Evolutionary conservation across 1,140 invertebrate genomes (phyloP), one percentile per base, ranked within the genome.

Genomic region (Thereuonema tuberculata): DNA sequence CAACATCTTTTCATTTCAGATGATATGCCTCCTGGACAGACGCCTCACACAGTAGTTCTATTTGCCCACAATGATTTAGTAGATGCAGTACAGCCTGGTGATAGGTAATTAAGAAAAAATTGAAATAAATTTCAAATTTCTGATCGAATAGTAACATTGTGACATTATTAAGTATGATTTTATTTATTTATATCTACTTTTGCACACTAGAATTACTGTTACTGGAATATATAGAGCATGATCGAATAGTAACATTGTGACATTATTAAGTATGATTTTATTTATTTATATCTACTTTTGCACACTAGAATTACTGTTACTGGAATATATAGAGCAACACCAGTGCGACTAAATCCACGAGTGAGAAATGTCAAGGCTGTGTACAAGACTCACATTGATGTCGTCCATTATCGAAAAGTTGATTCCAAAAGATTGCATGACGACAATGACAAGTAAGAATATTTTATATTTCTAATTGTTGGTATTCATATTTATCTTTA

Each of bases 21-120:
- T 73, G 94, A 98, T 71, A 98, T 98, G 90, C 93, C 94, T 1
- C 88, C 94, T 53, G 94, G 95, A 2, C 93, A 98, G 66, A 98
- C 96, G 0, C 95, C 96, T 0, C 89, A 96, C 68, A 98, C 93
- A 27, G 86, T 98, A 1, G 75, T 85, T 26, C 69, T 98, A 15
- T 93, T 91, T 74, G 90, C 92, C 1, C 92, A 98, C 74, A 92
- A 92, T 67, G 91, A 96, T 75, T 76, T 99, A 15, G 95, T 99
- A 2, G 96, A 99, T 72, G 77, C 79, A 24, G 93, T 98, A 0
- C 85, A 90, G 67, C 89, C 97, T 24, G 97, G 97, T 61, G 96
- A 99, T 74, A 68, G 76, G 62, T 67, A 61, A 43, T 21, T 9
- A 43, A n/a, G n/a, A n/a, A n/a, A n/a, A n/a, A n/a, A n/a, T n/a